phyloP scores from a whole-genome alignment of 2,797 vertebrate species.

The Anabacerthia variegaticeps region DNA sequence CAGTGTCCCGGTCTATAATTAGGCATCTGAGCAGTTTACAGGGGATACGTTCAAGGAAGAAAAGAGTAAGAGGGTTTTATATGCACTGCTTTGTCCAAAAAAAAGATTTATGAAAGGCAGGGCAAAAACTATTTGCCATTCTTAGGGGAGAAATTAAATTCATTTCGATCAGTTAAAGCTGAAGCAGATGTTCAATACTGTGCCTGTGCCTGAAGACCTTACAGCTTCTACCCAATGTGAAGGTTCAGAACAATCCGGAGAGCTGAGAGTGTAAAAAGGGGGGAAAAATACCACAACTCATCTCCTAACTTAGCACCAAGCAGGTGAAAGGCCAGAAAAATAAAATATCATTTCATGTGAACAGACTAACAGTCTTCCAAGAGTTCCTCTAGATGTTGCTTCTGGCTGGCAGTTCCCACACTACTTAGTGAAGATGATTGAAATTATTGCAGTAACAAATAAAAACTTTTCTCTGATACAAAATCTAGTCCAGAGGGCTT shows the following conservation, averaged over 20 bases:
- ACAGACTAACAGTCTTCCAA: not conserved
- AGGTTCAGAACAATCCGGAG: not conserved
- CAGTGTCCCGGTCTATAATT: not conserved
- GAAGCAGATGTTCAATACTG: slow-evolving; percentile 2
- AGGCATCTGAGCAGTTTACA: slow-evolving; percentile 9
- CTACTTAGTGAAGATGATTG: not conserved
- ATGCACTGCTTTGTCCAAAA: slow-evolving; percentile 37
- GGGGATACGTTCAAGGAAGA: not conserved
- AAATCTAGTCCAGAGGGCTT: slow-evolving; percentile 42
- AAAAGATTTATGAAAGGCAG: slow-evolving; percentile 50
- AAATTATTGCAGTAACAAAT: not conserved
- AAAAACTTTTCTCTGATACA: not conserved
- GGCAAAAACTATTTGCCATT: slow-evolving; percentile 27
- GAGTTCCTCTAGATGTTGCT: not conserved
- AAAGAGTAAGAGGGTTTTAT: slow-evolving; percentile 42
- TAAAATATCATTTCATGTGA: not conserved
- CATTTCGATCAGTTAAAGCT: slow-evolving; percentile 27
- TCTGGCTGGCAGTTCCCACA: not conserved
- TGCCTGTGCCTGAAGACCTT: not conserved
- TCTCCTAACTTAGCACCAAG: not conserved
- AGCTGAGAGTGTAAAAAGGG: not conserved
- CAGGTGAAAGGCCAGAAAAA: not conserved
- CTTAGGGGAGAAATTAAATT: slow-evolving; percentile 16
- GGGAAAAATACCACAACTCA: not conserved
- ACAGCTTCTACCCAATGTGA: not conserved